Base-by-base conservation (phyloP, 2,797 vertebrate species). In the Galagoides demidoff region DNA sequence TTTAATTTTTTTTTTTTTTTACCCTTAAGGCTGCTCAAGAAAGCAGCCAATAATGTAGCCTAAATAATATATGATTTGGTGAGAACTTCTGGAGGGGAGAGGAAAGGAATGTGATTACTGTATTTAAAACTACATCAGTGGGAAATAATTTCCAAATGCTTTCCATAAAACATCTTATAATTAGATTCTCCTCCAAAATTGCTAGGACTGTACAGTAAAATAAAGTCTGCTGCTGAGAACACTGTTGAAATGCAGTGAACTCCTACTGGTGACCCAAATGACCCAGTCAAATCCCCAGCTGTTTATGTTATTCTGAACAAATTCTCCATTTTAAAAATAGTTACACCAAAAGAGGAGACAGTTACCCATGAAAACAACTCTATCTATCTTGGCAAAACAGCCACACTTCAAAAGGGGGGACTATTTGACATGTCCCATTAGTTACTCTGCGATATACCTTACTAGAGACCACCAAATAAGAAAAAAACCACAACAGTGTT, bases 231-330 rank as follows among this genome's bases (percentile, higher is more conserved):
- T 85, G 45, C 93, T 88, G 29, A 23, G 61, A 88, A 85, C 31
- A 85, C 77, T 85, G 59, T 31, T 82, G 64, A 90, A 82, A 23
- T 89, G 29, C 63, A 73, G 73, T 45, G 92, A 82, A 83, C 49
- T 63, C 94, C 74, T 68, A 89, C 84, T 27, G 8, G 74, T 85
- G 85, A 83, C 85, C 74, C 89, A 85, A 96, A 90, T 94, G 93
- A 94, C 95, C 92, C 66, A 88, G 78, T 81, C 83, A 90, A 92
- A 90, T 78, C 74, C 84, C 95, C 73, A 82, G 78, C 92, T 92
- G 89, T 68, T 92, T 78, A 17, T 88, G 63, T 92, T 90, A 88
- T 79, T 95, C 73, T 78, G 71, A 95, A 97, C 77, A 96, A 95
- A 94, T 57, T 90, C 34, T 92, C 61, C 39, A n/a, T 22, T 89